phyloP scores from a whole-genome alignment of 64 coral and sea anemone genomes.

The Montipora cactus region DNA sequence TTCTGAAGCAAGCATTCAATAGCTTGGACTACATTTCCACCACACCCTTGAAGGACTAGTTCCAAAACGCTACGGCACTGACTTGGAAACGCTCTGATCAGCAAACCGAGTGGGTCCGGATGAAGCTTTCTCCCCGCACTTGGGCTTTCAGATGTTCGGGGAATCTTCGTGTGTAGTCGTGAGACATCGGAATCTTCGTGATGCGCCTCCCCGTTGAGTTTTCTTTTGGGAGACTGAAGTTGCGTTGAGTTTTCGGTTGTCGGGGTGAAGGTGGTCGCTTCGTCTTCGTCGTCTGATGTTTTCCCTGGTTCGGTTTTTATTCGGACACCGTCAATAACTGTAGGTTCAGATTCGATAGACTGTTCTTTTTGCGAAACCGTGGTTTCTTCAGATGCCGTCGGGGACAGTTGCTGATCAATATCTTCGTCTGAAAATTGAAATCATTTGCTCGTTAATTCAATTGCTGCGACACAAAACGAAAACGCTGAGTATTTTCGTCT shows the following conservation, averaged over 20 bases:
- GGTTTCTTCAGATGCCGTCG: slow-evolving; percentile 51
- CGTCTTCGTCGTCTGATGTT: slow-evolving; percentile 42
- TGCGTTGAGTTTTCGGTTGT: slow-evolving; percentile 7
- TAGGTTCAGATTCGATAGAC: slow-evolving; percentile 23
- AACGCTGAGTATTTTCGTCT: too few relatives aligned
- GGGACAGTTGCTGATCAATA: slow-evolving; percentile 41
- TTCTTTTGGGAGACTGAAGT: slow-evolving; percentile 65
- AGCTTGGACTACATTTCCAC: slow-evolving; percentile 97
- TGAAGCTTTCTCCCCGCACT: slow-evolving; percentile 71
- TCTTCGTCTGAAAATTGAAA: slow-evolving; percentile 48
- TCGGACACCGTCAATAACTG: slow-evolving; percentile 58
- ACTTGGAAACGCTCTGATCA: slow-evolving; percentile 86
- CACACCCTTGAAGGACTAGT: slow-evolving; percentile 92
- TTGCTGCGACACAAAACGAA: slow-evolving; percentile 11
- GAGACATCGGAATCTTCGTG: slow-evolving; percentile 51
- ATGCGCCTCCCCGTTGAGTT: slow-evolving; percentile 65
- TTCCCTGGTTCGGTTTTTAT: slow-evolving; percentile 88
- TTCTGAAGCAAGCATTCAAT: slow-evolving; percentile 97
- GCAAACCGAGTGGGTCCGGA: slow-evolving; percentile 86
- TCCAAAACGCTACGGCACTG: slow-evolving; percentile 95
- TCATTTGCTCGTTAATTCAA: slow-evolving; percentile 15
- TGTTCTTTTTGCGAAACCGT: slow-evolving; percentile 29
- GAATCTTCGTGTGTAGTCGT: slow-evolving; percentile 46
- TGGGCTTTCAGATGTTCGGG: slow-evolving; percentile 70
- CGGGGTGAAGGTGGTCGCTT: neutral